Base-by-base conservation (phyloP, 2,888 invertebrate species). In the Shargacucullia verbasci region DNA sequence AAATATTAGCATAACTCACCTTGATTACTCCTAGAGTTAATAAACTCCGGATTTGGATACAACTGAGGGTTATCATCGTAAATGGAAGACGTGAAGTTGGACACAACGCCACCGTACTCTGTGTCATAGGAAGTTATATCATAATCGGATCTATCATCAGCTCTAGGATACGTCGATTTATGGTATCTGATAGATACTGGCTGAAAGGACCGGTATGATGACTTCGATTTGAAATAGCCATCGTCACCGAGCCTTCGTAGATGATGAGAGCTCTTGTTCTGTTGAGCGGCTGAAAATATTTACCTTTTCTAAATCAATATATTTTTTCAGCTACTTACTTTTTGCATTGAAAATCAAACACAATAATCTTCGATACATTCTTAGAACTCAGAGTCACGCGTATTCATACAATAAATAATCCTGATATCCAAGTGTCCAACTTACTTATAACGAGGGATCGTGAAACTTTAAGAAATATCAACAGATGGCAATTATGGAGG, bases 1-100 rank as follows among this genome's bases (percentile, higher is more conserved):
- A 29, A 29, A 9, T 9, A 9, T 7, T 29, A 1, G 44, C 20
- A 8, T 25, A 11, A 39, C 60, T 72, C 72, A 92, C 93, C 90
- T 86, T 87, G 83, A 75, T 87, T 91, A 62, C 81, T 89, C 41
- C 84, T 83, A n/a, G 89, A 76, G 20, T 20, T 20, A 49, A 94
- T 76, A 52, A 88, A 79, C 59, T 94, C 94, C 0, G 94, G 94
- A 61, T 94, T 94, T 1, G 94, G 94, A 69, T 94, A 94, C 15
- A 94, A 64, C 46, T 88, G 92, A 3, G 93, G 92, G 60, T 92
- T 94, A 54, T 94, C 94, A 68, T 94, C 94, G 56, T 94, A 94
- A 71, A 94, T 90, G 55, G 94, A 91, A 70, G 93, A 92, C 49
- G 93, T 94, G 48, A 94, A 94, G 68, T 94, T 94, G 0, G 94